Base-by-base conservation (phyloP, 2,113 vertebrate species). In the Cebus imitator region DNA sequence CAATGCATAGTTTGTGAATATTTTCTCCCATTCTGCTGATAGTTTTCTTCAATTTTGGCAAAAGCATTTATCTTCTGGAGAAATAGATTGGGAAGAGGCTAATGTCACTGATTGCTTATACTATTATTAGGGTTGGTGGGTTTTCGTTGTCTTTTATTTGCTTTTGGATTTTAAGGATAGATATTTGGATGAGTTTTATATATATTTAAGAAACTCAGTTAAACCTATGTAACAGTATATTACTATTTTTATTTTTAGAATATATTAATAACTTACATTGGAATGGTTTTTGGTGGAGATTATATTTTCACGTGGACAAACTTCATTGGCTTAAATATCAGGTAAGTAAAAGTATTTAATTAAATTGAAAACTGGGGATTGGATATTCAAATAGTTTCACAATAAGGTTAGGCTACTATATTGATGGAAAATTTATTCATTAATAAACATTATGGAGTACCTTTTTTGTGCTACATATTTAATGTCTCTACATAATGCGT, bases 281-380 rank as follows among this genome's bases (percentile, higher is more conserved):
- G 99, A 87, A 99, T 99, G 99, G 99, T 99, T 98, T 99, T 99
- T 97, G 99, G 99, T 94, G 99, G 99, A 93, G 99, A 99, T 98
- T 99, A 99, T 98, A 99, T 99, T 98, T 99, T 99, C 98, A 99
- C 99, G 14, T 99, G 99, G 99, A 99, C 99, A 14, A 99, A 99
- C 98, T 99, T 99, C 96, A 96, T 99, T 80, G 99, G 99, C 86
- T 98, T 99, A 95, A 99, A 99, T 98, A 99, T 99, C 98, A 99
- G 99, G 99, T 99, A 98, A 98, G 98, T 97, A 81, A 93, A 92
- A 84, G 58, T 94, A 37, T 76, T 80, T 84, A 68, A 73, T 83
- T 90, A 78, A 86, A 30, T 94, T 70, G 90, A 81, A 73, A 52
- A 40, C 20, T 57, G 23, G 55, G n/a, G 50, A 80, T 86, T 93